Conservation (phyloP, 2,888 invertebrate species). For the Agrenia bidenticulata region DNA sequence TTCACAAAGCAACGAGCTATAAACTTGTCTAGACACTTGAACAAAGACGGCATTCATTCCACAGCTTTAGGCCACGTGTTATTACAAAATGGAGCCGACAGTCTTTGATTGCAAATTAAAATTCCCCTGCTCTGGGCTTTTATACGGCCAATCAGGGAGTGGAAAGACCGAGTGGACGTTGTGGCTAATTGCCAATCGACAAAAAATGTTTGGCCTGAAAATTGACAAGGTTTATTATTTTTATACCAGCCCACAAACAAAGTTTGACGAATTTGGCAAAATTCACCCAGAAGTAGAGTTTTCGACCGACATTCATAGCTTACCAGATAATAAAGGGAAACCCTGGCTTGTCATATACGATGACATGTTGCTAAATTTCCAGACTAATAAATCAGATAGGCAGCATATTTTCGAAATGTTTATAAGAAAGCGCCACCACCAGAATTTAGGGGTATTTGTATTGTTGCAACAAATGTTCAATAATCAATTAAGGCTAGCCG, state of each 20-base stretch:
- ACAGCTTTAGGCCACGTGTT: background rate
- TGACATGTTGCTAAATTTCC: constrained; percentile 4
- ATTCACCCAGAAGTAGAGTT: background rate
- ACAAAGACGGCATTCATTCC: background rate
- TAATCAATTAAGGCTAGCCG: background rate
- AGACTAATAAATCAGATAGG: background rate
- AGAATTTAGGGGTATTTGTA: background rate
- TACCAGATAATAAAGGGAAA: background rate
- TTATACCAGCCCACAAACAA: background rate
- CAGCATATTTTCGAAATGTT: constrained; percentile 8
- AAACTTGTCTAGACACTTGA: too few species aligned
- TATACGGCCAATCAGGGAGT: background rate
- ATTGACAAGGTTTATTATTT: background rate
- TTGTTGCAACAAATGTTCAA: background rate
- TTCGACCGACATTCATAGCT: background rate
- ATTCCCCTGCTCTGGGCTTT: background rate
- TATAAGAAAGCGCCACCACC: background rate
- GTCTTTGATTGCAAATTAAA: constrained; percentile 3
- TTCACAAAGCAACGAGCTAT: too few species aligned
- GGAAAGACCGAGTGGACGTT: constrained; percentile 9
- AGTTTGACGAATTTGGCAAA: background rate
- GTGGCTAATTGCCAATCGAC: background rate
- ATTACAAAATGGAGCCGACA: background rate
- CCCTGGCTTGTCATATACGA: background rate
- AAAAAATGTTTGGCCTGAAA: background rate